Conservation (phyloP, 2,888 invertebrate species). For the Eucriotettix oculatus region DNA sequence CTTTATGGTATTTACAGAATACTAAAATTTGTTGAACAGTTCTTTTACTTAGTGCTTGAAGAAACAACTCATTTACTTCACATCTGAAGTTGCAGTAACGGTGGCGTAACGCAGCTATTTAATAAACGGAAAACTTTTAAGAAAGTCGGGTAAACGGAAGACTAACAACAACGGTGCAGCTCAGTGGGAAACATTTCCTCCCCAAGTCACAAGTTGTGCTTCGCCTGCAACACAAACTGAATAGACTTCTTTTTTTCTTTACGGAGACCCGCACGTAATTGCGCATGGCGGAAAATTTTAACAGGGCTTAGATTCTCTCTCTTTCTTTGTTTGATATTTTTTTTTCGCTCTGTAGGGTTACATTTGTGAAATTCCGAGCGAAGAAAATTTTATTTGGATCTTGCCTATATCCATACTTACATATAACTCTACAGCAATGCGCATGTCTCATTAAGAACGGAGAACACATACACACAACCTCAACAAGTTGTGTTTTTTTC, state of each 20-base stretch:
- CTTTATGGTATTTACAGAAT: no score
- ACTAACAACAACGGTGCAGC: background rate
- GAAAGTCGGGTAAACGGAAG: background rate
- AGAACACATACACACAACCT: no score
- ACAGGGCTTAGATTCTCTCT: background rate
- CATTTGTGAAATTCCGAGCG: no score
- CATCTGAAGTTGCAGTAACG: background rate
- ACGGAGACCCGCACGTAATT: background rate
- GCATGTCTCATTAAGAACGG: no score
- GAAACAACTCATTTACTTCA: no score
- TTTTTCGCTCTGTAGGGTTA: no score
- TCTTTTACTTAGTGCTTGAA: no score
- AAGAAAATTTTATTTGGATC: no score
- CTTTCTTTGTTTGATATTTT: background rate
- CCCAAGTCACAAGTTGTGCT: background rate
- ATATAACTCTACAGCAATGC: no score
- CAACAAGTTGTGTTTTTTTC: no score
- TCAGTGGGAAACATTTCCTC: background rate
- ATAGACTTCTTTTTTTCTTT: background rate
- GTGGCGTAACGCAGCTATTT: background rate
- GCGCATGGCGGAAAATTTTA: conserved; percentile 6
- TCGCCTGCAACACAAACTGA: background rate
- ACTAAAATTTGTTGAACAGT: no score
- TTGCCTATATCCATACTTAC: no score
- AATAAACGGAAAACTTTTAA: background rate